phyloP scores from a whole-genome alignment of 2,113 vertebrate species.

The Scalopus aquaticus region DNA sequence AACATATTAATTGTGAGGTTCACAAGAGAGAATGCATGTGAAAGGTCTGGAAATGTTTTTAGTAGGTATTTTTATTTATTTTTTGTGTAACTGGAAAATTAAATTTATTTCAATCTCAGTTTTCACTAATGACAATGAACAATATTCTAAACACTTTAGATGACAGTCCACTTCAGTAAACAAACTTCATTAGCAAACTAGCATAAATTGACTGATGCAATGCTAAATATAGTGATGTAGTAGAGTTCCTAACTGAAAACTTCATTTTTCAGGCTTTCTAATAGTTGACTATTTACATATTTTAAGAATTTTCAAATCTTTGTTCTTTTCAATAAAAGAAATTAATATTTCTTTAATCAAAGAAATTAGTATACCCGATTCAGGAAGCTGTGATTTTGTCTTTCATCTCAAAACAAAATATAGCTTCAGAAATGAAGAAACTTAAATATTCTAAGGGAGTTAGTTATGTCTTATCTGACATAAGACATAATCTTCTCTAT shows the following conservation, averaged over 20 bases:
- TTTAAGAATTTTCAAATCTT: background rate
- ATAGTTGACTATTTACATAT: background rate
- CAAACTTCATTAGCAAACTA: background rate
- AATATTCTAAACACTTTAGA: background rate
- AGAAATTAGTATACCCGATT: background rate
- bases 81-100: background rate
- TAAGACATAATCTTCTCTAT: background rate
- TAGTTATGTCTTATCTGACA: background rate
- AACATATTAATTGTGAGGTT: background rate
- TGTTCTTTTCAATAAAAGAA: background rate
- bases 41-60: background rate
- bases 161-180: background rate
- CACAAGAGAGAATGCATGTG: background rate
- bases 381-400: background rate
- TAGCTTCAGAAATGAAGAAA: background rate
- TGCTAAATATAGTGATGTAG: background rate
- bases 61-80: background rate
- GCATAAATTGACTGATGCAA: too few relatives aligned
- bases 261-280: background rate
- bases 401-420: background rate
- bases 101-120: background rate
- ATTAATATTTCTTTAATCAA: background rate
- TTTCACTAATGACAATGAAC: constrained; percentile 11
- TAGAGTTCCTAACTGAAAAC: background rate
- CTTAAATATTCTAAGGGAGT: background rate